Percentiles rank a stretch among this genome's conserved stretches.
phyloP scores from a whole-genome alignment of 2,797 vertebrate species.

The Chanos chanos region DNA sequence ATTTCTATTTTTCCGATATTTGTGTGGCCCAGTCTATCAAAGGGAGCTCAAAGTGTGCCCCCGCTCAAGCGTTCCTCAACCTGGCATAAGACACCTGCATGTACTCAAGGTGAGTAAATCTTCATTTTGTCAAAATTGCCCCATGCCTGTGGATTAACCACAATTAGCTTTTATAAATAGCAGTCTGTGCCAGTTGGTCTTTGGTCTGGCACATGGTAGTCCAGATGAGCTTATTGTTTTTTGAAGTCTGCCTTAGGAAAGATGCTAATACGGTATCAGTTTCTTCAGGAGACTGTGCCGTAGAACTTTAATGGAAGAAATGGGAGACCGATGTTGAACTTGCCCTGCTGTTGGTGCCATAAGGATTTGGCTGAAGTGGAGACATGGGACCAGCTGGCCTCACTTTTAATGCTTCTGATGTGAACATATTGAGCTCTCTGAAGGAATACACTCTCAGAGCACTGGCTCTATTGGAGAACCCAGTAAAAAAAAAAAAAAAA shows the following conservation, averaged over 20 bases:
- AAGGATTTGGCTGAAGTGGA: slow-evolving; percentile 32
- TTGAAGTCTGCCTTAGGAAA: slow-evolving; percentile 44
- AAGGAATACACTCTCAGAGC: slow-evolving; percentile 4
- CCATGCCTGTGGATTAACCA: slow-evolving; percentile 27
- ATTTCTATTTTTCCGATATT: slow-evolving; percentile 52
- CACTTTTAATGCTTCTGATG: slow-evolving; percentile 14
- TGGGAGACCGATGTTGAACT: slow-evolving; percentile 24
- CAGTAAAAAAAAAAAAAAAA: slow-evolving; percentile 1
- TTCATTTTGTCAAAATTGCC: slow-evolving; percentile 48
- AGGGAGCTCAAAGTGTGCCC: slow-evolving; percentile 37
- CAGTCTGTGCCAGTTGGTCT: too few relatives aligned
- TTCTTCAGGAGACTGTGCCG: slow-evolving; percentile 8
- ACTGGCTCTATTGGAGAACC: background rate
- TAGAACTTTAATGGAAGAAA: slow-evolving; percentile 13
- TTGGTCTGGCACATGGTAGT: slow-evolving; percentile 3
- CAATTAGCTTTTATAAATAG: background rate
- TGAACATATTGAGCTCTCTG: slow-evolving; percentile 4
- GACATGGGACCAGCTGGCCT: slow-evolving; percentile 32
- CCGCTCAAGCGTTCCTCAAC: slow-evolving; percentile 52
- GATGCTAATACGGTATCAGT: background rate
- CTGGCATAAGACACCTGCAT: slow-evolving; percentile 55
- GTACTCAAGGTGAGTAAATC: slow-evolving; percentile 49
- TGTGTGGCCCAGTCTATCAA: slow-evolving; percentile 60
- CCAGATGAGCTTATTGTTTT: background rate
- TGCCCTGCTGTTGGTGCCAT: slow-evolving; percentile 27